phyloP scores from a whole-genome alignment of 2,888 invertebrate species.

The Xestia ashworthii region DNA sequence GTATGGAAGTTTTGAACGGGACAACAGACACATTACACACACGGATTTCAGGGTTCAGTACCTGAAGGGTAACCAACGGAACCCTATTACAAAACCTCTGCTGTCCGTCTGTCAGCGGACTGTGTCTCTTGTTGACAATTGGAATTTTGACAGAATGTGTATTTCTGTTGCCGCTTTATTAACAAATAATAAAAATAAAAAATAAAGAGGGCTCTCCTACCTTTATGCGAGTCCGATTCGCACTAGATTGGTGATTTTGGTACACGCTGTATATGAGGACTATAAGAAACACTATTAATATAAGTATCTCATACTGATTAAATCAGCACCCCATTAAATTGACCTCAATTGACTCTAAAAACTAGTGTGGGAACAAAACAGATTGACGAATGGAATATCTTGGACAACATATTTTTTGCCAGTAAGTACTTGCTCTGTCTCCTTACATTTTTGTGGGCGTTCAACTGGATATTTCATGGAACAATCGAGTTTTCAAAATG shows the following conservation, averaged over 20 bases:
- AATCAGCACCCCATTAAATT: slow-evolving; percentile 53
- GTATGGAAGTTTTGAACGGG: neutral
- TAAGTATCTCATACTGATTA: slow-evolving; percentile 42
- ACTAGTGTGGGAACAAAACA: slow-evolving; percentile 46
- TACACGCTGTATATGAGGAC: neutral
- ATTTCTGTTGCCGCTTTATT: too few relatives aligned
- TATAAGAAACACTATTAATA: slow-evolving; percentile 15
- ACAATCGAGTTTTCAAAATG: neutral
- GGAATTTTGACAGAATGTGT: too few relatives aligned
- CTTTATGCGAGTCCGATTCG: too few relatives aligned
- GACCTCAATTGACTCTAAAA: slow-evolving; percentile 43
- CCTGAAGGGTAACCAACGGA: too few relatives aligned
- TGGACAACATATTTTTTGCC: neutral
- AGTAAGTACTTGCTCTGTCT: neutral
- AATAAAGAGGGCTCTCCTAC: too few relatives aligned
- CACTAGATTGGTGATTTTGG: neutral
- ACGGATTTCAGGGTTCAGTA: neutral
- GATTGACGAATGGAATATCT: slow-evolving; percentile 16
- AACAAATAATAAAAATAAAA: too few relatives aligned
- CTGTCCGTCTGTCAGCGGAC: too few relatives aligned
- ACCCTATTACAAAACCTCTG: too few relatives aligned
- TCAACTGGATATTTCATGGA: neutral
- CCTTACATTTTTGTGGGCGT: neutral
- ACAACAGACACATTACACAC: neutral
- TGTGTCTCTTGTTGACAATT: too few relatives aligned